A percentile compares a stretch with the other conserved stretches of the same genome.
Evolutionary conservation across 1,140 invertebrate species (phyloP).

Genomic region (Euwallacea similis): DNA sequence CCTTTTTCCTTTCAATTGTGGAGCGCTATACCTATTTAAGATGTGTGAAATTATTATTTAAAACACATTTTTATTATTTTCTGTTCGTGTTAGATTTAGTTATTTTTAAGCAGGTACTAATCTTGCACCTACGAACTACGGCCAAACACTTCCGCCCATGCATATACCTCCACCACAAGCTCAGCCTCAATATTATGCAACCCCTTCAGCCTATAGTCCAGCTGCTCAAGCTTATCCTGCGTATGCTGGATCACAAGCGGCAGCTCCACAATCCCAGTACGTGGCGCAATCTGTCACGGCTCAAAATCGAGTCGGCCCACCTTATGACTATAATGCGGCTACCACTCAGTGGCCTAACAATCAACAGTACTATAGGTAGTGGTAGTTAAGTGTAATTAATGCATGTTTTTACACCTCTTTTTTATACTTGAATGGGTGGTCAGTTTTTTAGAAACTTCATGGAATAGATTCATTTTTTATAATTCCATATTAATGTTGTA

Average conservation of each 20-base stretch:
- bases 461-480: no score
- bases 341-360: conserved; percentile 51
- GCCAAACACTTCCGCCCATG: conserved; percentile 49
- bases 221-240: conserved; percentile 42
- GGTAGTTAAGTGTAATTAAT: no score
- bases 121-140: conserved; percentile 42
- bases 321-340: conserved; percentile 51
- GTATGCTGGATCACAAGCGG: conserved; percentile 41
- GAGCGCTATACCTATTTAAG: not conserved
- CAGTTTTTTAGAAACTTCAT: no score
- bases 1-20: no score
- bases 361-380: conserved; percentile 52
- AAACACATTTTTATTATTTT: not conserved
- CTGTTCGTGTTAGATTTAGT: not conserved
- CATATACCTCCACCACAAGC: conserved; percentile 51
- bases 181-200: conserved; percentile 49
- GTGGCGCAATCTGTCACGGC: conserved; percentile 38
- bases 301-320: conserved; percentile 41
- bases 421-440: no score
- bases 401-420: no score
- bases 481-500: no score
- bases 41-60: conserved; percentile 7
- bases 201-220: conserved; percentile 47
- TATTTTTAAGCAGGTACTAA: conserved; percentile 8
- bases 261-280: conserved; percentile 43